Percentiles rank a stretch among this genome's conserved stretches.
phyloP scores from a whole-genome alignment of 2,797 vertebrate species.

The Ceryle rudis region DNA sequence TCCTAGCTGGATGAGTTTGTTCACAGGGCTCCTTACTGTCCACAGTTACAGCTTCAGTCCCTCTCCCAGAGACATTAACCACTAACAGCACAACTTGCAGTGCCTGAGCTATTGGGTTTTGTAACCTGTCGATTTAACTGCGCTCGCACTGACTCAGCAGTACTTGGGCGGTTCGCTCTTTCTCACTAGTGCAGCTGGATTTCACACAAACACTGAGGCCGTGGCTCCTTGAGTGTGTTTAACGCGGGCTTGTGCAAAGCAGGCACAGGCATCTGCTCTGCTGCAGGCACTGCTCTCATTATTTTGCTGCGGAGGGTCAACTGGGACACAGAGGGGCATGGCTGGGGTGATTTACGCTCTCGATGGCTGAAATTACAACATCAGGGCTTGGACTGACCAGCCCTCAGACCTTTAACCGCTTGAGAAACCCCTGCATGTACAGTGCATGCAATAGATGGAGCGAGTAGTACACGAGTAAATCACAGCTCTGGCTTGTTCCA shows the following conservation, averaged over 20 bases:
- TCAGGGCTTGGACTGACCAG: not conserved
- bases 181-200: fast-evolving
- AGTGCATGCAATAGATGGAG: not conserved
- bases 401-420: not conserved
- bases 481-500: not conserved
- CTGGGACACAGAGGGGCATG: not conserved
- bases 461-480: not conserved
- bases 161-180: not conserved
- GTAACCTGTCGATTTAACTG: not conserved
- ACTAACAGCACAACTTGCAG: fast-evolving
- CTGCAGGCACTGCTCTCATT: not conserved
- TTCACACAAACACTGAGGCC: not conserved
- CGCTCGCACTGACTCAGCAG: fast-evolving
- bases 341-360: not conserved
- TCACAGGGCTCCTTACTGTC: not conserved
- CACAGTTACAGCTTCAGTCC: not conserved
- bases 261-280: not conserved
- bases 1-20: not conserved
- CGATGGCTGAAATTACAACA: not conserved
- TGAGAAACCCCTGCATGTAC: not conserved
- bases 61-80: not conserved
- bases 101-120: not conserved
- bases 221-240: not conserved
- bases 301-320: not conserved
- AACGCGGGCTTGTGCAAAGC: not conserved